phyloP scores from a whole-genome alignment of 2,888 invertebrate genomes.

The Morinoia aosen region DNA sequence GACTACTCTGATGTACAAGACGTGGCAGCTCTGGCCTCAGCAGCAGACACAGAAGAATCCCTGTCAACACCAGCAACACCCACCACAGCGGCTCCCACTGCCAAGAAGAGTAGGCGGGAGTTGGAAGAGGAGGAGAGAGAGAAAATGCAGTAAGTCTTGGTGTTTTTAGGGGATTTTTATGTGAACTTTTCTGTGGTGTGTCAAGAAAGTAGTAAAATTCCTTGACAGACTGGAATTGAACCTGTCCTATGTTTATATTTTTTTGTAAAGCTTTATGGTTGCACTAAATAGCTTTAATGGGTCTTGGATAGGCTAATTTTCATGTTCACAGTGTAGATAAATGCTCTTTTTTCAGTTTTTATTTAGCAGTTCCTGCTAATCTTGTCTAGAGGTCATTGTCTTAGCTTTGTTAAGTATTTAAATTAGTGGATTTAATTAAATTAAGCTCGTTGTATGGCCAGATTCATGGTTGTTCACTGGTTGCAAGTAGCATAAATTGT shows the following conservation, averaged over 20 bases:
- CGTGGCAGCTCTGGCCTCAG: not conserved
- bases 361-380: too few relatives aligned
- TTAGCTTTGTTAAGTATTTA: too few relatives aligned
- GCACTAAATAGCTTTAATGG: too few relatives aligned
- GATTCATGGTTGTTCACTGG: too few relatives aligned
- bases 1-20: not conserved
- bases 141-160: constrained; percentile 89
- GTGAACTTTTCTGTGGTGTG: not conserved
- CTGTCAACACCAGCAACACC: not conserved
- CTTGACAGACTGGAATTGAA: not conserved
- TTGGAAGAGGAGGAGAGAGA: constrained; percentile 94
- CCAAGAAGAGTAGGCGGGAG: constrained; percentile 80
- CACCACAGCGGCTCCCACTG: not conserved
- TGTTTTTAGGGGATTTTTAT: not conserved
- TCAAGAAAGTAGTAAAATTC: not conserved
- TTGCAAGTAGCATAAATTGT: too few relatives aligned
- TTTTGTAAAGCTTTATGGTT: not conserved
- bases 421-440: too few relatives aligned
- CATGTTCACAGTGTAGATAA: too few relatives aligned
- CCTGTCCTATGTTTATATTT: not conserved
- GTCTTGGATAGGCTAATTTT: too few relatives aligned
- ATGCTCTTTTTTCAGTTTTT: too few relatives aligned
- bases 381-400: too few relatives aligned
- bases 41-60: not conserved
- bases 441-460: not conserved